Evolutionary conservation across 2,888 invertebrate species (phyloP).

Genomic region (Cheilosia variabilis): DNA sequence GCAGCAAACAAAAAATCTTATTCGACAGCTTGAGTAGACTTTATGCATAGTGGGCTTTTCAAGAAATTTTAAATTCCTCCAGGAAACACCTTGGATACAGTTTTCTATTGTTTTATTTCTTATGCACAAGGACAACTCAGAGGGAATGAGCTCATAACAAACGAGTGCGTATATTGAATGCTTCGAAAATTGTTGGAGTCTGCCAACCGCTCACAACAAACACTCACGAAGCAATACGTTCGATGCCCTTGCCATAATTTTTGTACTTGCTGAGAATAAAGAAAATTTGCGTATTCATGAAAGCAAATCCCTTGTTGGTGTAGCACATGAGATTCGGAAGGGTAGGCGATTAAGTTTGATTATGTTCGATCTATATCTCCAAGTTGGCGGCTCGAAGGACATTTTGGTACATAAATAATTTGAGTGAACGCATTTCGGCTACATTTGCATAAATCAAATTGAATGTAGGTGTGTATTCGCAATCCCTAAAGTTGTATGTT

Average conservation of each 20-base stretch:
- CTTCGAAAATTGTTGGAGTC: neutral
- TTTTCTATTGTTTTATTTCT: too few relatives aligned
- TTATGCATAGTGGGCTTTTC: too few relatives aligned
- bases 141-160: too few relatives aligned
- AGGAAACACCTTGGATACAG: too few relatives aligned
- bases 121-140: too few relatives aligned
- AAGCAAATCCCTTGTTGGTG: constrained; percentile 15
- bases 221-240: neutral
- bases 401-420: constrained; percentile 16
- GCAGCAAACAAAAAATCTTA: too few relatives aligned
- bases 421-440: neutral
- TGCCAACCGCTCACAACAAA: neutral
- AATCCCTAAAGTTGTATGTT: neutral
- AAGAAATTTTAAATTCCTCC: too few relatives aligned
- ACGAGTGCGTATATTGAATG: too few relatives aligned
- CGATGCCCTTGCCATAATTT: neutral
- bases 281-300: constrained; percentile 16
- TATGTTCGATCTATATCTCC: neutral
- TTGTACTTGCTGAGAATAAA: neutral
- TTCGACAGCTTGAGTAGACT: too few relatives aligned
- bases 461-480: neutral
- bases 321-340: neutral
- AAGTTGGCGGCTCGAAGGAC: neutral
- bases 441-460: constrained; percentile 15
- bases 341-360: neutral